phyloP scores from a whole-genome alignment of 2,113 vertebrate species.

The Syngnathoides biaculeatus region DNA sequence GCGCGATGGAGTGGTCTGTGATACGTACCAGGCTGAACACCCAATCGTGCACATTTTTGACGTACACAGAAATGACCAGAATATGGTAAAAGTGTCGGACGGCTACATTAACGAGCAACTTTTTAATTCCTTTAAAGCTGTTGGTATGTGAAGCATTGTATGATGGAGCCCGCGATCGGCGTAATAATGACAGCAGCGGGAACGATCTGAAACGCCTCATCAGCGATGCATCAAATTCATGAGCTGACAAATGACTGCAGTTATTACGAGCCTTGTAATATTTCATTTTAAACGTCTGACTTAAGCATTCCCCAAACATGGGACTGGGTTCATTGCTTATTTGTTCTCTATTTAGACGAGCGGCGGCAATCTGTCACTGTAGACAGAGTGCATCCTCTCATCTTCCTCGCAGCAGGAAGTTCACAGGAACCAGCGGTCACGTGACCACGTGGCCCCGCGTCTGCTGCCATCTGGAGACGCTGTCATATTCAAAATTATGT shows the following conservation, averaged over 20 bases:
- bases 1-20: neutral
- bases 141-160: slow-evolving; percentile 11
- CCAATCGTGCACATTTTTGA: neutral
- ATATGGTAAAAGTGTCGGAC: neutral
- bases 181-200: slow-evolving; percentile 14
- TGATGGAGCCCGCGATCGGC: slow-evolving; percentile 7
- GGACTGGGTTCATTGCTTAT: slow-evolving; percentile 12
- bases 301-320: slow-evolving; percentile 1
- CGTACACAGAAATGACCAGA: neutral
- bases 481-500: slow-evolving; percentile 45
- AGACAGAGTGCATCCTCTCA: slow-evolving; percentile 31
- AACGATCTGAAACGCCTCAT: slow-evolving; percentile 15
- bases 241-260: slow-evolving; percentile 10
- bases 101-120: slow-evolving; percentile 25
- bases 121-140: slow-evolving; percentile 27
- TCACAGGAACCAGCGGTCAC: slow-evolving; percentile 34
- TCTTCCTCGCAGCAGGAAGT: slow-evolving; percentile 32
- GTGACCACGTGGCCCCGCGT: slow-evolving; percentile 40
- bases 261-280: slow-evolving; percentile 9
- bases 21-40: neutral
- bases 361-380: slow-evolving; percentile 47
- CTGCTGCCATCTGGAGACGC: slow-evolving; percentile 66
- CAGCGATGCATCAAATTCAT: slow-evolving; percentile 11
- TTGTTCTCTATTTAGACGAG: slow-evolving; percentile 32
- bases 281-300: slow-evolving; percentile 1